Conservation (phyloP, 2,888 invertebrate genomes). For the Teinopalpus imperialis region DNA sequence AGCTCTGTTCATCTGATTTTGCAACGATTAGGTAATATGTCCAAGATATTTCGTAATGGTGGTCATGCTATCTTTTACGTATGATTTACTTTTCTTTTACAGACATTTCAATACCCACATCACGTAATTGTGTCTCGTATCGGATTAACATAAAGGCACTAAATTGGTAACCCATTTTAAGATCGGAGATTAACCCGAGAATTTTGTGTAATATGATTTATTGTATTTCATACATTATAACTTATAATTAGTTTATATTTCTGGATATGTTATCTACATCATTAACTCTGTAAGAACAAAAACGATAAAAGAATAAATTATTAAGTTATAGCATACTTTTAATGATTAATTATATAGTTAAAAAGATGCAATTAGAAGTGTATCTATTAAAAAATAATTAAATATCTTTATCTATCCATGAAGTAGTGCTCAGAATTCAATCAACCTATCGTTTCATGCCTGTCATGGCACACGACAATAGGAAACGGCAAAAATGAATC, state of each 20-base stretch:
- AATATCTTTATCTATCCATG: too few relatives aligned
- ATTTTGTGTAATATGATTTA: slow-evolving; percentile 5
- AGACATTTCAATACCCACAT: slow-evolving; percentile 9
- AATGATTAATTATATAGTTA: too few relatives aligned
- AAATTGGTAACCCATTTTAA: slow-evolving; percentile 12
- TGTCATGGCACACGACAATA: too few relatives aligned
- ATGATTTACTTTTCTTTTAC: slow-evolving; percentile 17
- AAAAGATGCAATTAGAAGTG: too few relatives aligned
- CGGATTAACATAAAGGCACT: slow-evolving; percentile 12
- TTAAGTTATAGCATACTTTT: too few relatives aligned
- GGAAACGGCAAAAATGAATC: too few relatives aligned
- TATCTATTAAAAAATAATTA: too few relatives aligned
- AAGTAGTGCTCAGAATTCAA: too few relatives aligned
- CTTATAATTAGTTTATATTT: slow-evolving; percentile 7
- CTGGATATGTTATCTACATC: too few relatives aligned
- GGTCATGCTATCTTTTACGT: slow-evolving; percentile 6
- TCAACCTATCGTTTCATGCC: too few relatives aligned
- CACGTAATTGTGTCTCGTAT: slow-evolving; percentile 18
- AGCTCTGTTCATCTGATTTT: slow-evolving; percentile 1
- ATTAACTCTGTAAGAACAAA: too few relatives aligned
- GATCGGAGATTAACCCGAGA: slow-evolving; percentile 8
- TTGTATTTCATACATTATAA: slow-evolving; percentile 4
- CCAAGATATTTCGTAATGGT: slow-evolving; percentile 6
- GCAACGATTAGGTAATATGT: slow-evolving; percentile 15
- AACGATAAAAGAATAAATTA: too few relatives aligned